Evolutionary conservation across 2,113 vertebrate species (phyloP).

Genomic region (Lampris incognitus): DNA sequence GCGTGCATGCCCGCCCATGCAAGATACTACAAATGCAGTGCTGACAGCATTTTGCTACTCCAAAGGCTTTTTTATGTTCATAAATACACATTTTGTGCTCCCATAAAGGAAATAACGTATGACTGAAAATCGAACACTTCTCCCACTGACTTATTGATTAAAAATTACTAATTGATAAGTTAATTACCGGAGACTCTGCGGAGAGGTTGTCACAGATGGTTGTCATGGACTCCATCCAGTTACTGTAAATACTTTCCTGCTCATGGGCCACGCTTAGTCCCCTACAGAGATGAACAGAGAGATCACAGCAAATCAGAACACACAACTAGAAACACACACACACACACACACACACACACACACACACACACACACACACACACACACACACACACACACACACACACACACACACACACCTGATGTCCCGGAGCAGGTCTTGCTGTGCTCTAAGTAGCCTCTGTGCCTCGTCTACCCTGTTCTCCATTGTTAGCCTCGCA

Average conservation of each 20-base stretch:
- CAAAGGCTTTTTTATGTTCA: no score
- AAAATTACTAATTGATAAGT: not conserved
- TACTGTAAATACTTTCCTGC: conserved; percentile 80
- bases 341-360: conserved; percentile 2
- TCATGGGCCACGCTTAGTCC: conserved; percentile 63
- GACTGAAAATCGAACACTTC: not conserved
- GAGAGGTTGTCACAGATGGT: conserved; percentile 78
- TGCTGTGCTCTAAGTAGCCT: conserved; percentile 76
- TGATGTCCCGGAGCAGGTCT: conserved; percentile 74
- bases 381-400: not conserved
- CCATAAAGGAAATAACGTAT: not conserved
- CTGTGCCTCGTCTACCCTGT: conserved; percentile 80
- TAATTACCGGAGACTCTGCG: conserved; percentile 59
- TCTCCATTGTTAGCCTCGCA: conserved; percentile 82
- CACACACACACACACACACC: conserved; percentile 59
- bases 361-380: not conserved
- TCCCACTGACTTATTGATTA: not conserved
- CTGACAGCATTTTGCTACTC: no score
- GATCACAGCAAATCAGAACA: not conserved
- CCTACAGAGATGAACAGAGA: conserved; percentile 47
- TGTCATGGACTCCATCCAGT: conserved; percentile 82
- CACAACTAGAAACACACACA: conserved; percentile 5
- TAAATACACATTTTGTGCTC: no score
- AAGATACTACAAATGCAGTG: no score
- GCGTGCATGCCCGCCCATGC: no score